Base-by-base conservation (phyloP, 2,888 invertebrate species). In the Kuschelorhynchus macadamiae region DNA sequence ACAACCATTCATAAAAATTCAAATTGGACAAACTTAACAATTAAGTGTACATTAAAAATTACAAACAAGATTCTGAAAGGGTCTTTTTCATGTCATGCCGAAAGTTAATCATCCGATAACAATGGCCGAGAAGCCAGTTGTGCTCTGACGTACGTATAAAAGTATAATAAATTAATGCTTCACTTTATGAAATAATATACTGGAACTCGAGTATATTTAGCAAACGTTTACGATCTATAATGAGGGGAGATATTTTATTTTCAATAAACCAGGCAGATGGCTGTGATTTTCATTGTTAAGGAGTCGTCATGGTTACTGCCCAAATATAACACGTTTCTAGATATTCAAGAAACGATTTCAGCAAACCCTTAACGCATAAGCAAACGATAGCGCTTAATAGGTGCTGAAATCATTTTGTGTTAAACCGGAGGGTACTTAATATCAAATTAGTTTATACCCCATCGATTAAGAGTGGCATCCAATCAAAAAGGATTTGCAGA, bases 401-500 rank as follows among this genome's bases (percentile, higher is more conserved):
- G 32, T 44, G 39, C 67, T 30, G 67, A 42, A 67, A 56, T 5
- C 57, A 17, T 52, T 63, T 70, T 56, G 70, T 78, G 81, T 56
- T 72, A 76, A 75, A 72, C 75, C 73, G 75, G 74, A 72, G 67
- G 77, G 78, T 80, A 76, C 81, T 82, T 82, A 82, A 82, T 81
- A 81, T 82, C 82, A 82, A 82, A 82, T 82, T 82, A 82, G 82
- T 77, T 73, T 77, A 81, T 80, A 79, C 79, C 79, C 80, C 80
- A 81, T 81, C 81, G 79, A 78, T 76, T 76, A 71, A 67, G 69
- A 60, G 14, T 52, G 20, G 53, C 59, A 49, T 57, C 76, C 76
- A 77, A 77, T 71, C 41, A 44, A 33, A 56, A 20, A 36, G 17
- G 7, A 14, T 39, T 30, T 1, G 25, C 16, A 12, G 3, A 17